phyloP scores from a whole-genome alignment of 2,888 invertebrate genomes.

The Plagodis dolabraria region DNA sequence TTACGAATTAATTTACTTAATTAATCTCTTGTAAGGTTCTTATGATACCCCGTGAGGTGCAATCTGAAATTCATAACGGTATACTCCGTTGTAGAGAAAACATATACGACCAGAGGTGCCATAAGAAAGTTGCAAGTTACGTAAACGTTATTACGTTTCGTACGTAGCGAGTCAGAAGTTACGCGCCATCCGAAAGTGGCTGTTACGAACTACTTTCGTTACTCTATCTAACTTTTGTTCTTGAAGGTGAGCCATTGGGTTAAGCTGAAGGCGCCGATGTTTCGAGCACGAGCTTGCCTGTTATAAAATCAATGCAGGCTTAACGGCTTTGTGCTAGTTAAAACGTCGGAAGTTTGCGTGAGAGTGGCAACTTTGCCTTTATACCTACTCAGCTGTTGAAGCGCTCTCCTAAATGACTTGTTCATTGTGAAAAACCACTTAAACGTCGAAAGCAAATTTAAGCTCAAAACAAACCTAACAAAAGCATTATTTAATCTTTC shows the following conservation, averaged over 20 bases:
- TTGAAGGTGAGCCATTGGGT: slow-evolving; percentile 52
- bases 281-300: slow-evolving; percentile 49
- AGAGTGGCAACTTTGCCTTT: slow-evolving; percentile 45
- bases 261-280: slow-evolving; percentile 47
- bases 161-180: slow-evolving; percentile 38
- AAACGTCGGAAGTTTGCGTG: slow-evolving; percentile 59
- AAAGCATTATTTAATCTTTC: slow-evolving; percentile 49
- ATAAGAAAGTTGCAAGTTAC: slow-evolving; percentile 54
- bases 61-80: slow-evolving; percentile 3
- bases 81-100: too few relatives aligned
- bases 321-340: slow-evolving; percentile 67
- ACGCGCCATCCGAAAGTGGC: slow-evolving; percentile 52
- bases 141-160: slow-evolving; percentile 28
- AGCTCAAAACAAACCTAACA: slow-evolving; percentile 36
- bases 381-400: slow-evolving; percentile 36
- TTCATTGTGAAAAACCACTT: slow-evolving; percentile 39
- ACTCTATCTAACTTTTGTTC: slow-evolving; percentile 64
- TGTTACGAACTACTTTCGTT: slow-evolving; percentile 46
- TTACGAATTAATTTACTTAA: too few relatives aligned
- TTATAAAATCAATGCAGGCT: slow-evolving; percentile 70
- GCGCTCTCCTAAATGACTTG: slow-evolving; percentile 47
- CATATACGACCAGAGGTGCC: slow-evolving; percentile 44
- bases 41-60: too few relatives aligned
- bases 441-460: slow-evolving; percentile 28
- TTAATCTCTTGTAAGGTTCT: not conserved